Conservation (phyloP, 2,888 invertebrate genomes). For the Eupithecia subumbrata region DNA sequence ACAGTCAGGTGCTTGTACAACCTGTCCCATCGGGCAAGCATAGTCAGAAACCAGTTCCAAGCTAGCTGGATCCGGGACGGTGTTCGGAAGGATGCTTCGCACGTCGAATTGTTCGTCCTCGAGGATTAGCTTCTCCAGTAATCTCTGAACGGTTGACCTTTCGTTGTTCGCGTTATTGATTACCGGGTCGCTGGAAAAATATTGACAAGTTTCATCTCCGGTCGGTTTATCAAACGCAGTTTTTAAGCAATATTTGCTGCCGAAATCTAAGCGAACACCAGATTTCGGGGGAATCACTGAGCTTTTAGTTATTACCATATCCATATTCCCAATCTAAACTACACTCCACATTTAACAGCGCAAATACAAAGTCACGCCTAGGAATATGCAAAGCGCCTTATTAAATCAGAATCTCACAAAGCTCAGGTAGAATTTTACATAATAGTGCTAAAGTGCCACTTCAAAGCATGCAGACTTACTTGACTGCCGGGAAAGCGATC, state of each 20-base stretch:
- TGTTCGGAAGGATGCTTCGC: constrained; percentile 95
- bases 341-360: constrained; percentile 9
- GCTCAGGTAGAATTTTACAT: constrained; percentile 37
- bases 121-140: constrained; percentile 94
- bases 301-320: constrained; percentile 7
- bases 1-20: constrained; percentile 96
- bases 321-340: background rate
- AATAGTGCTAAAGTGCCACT: constrained; percentile 57
- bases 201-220: constrained; percentile 18
- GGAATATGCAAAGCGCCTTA: constrained; percentile 21
- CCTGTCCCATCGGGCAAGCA: constrained; percentile 96
- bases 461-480: constrained; percentile 86
- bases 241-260: constrained; percentile 9
- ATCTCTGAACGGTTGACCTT: constrained; percentile 91
- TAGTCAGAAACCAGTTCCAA: constrained; percentile 94
- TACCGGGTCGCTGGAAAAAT: constrained; percentile 91
- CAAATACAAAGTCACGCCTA: constrained; percentile 11
- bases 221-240: background rate
- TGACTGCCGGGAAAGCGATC: constrained; percentile 95
- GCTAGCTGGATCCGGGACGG: constrained; percentile 96
- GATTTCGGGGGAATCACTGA: constrained; percentile 1
- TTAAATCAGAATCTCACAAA: constrained; percentile 37
- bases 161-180: constrained; percentile 94
- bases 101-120: constrained; percentile 98
- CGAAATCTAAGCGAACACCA: constrained; percentile 25